phyloP scores from a whole-genome alignment of 2,113 vertebrate species.

The Shinisaurus crocodilurus region DNA sequence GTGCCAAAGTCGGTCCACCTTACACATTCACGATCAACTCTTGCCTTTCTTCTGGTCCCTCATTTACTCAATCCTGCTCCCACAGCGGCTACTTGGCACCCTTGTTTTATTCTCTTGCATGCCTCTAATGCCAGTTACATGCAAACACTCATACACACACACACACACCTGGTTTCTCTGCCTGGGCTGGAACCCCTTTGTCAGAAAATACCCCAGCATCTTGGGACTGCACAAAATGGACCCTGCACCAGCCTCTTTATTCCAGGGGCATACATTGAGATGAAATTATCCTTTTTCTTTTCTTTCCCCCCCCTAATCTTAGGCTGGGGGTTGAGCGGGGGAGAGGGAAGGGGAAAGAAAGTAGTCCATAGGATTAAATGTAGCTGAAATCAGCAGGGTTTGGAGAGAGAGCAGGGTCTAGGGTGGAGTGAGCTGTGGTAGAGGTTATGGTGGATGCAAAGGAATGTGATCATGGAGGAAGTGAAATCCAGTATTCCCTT shows the following conservation, averaged over 20 bases:
- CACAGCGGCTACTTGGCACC: neutral
- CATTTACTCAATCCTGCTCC: neutral
- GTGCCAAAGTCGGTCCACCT: neutral
- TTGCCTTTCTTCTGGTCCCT: neutral
- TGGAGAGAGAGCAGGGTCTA: neutral
- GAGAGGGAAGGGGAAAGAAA: neutral
- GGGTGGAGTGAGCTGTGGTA: neutral
- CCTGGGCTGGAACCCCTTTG: neutral
- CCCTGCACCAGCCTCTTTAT: neutral
- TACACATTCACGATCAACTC: neutral
- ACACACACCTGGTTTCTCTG: neutral
- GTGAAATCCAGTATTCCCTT: constrained; percentile 27
- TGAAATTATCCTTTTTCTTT: neutral
- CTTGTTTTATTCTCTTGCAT: neutral
- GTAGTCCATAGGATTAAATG: neutral
- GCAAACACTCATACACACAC: neutral
- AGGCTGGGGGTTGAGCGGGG: too few species aligned
- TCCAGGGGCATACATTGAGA: neutral
- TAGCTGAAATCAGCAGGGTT: constrained; percentile 42
- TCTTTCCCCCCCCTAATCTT: neutral
- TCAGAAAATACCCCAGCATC: neutral
- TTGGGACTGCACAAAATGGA: neutral
- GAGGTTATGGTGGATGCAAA: neutral
- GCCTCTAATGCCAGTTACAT: neutral
- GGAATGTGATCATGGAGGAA: neutral